Base-by-base conservation (phyloP, 2,888 invertebrate genomes). In the Tupiocoris notatus region DNA sequence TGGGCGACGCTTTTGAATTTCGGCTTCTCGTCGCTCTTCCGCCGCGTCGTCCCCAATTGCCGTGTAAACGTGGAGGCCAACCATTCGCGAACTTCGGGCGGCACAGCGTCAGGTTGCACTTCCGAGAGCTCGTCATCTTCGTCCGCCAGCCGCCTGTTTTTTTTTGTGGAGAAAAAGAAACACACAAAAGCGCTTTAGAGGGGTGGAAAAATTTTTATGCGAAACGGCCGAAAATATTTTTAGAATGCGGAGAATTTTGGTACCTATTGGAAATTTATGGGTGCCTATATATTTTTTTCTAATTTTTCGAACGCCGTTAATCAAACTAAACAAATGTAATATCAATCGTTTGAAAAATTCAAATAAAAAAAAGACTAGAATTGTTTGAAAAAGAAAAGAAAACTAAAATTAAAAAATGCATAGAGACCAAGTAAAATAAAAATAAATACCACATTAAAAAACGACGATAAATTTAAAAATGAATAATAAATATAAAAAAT, bases 61-160 rank as follows among this genome's bases (percentile, higher is more conserved):
- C 96, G 88, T 56, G 97, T 98, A 86, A 97, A 97, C 63, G 97
- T 97, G 78, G 96, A 93, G 77, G 96, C 96, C 84, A 97, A 86
- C 97, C 97, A 97, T 85, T 97, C 96, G 81, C 97, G 89, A 61
- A 97, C 97, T 85, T 97, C 97, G 78, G 93, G 95, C 58, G 97
- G 97, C 68, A 97, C 96, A 12, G 96, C 95, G 84, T 97, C 96
- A 74, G 96, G 96, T 83, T 96, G 95, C 75, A 97, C 96, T 85
- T 96, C 96, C 62, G 95, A 95, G 80, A 97, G 86, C 85, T 97
- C 97, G 85, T 97, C 97, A 84, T 96, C 96, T 85, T 96, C 96
- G 82, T 94, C 94, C 59, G 92, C 92, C 84, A 92, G 85, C 81
- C 92, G 88, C 86, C 92, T 92, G 87, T 39, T 39, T 39, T 39